Conservation (phyloP, 1,140 invertebrate species). For the Melipona quadrifasciata region DNA sequence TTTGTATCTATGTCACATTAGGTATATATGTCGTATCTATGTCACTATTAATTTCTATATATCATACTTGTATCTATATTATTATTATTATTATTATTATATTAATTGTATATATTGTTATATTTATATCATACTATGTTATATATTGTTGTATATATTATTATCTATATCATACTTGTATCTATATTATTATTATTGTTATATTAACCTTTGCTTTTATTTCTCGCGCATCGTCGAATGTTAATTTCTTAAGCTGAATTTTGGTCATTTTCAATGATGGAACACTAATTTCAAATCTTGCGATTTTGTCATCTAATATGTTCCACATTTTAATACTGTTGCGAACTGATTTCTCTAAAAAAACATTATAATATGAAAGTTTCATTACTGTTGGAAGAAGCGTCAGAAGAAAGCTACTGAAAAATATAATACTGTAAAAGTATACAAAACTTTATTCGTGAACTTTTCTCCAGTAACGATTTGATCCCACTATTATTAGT, state of each 20-base stretch:
- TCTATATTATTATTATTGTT: too few relatives aligned
- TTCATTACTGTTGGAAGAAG: neutral
- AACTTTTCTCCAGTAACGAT: neutral
- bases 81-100: too few relatives aligned
- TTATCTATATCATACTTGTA: too few relatives aligned
- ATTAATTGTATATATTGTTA: too few relatives aligned
- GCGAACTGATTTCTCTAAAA: constrained; percentile 55
- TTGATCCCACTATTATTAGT: neutral
- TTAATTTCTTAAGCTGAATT: constrained; percentile 39
- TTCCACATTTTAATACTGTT: constrained; percentile 45
- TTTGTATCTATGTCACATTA: constrained; percentile 4
- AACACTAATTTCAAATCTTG: constrained; percentile 12
- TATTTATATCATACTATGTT: too few relatives aligned
- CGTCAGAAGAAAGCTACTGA: neutral
- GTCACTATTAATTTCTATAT: too few relatives aligned
- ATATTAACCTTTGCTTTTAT: constrained; percentile 59
- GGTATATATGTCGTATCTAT: too few relatives aligned
- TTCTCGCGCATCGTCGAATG: constrained; percentile 48
- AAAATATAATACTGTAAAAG: neutral
- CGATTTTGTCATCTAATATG: neutral
- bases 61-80: too few relatives aligned
- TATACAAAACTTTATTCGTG: neutral
- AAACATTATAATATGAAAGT: neutral
- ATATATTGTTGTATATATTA: too few relatives aligned
- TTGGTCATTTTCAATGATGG: constrained; percentile 53